A percentile compares a stretch with the other conserved stretches of the same genome.
Evolutionary conservation across 2,113 vertebrate species (phyloP).

Genomic region (Pelmatolapia mariae): DNA sequence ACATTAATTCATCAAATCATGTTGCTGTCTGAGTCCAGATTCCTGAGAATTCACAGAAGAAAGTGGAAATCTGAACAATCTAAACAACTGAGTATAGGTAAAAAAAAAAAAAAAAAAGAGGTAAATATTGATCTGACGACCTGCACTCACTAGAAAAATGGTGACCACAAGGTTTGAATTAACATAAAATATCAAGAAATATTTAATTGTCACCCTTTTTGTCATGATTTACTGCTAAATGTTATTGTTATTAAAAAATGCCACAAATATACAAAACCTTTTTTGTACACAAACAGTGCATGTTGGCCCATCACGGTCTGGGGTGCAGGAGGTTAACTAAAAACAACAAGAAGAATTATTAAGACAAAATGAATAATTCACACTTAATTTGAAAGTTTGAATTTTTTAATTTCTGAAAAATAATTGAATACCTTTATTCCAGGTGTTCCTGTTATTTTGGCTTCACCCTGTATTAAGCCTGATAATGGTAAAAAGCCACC

Average conservation of each 20-base stretch:
- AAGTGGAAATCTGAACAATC: background rate
- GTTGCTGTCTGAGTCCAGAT: background rate
- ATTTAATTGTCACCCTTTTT: background rate
- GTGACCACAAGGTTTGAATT: background rate
- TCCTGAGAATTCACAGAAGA: background rate
- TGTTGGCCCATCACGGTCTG: background rate
- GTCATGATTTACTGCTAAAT: background rate
- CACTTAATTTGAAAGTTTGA: background rate
- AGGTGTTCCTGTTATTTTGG: background rate
- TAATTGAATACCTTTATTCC: background rate
- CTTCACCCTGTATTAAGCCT: background rate
- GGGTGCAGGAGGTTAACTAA: background rate
- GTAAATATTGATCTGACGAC: background rate
- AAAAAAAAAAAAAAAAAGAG: background rate
- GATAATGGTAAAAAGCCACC: background rate
- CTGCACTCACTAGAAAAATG: background rate
- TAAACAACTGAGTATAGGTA: background rate
- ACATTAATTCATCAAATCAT: background rate
- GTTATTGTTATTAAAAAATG: background rate
- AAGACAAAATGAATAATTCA: background rate
- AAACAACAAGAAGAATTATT: background rate
- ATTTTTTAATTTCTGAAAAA: background rate
- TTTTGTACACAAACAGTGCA: background rate
- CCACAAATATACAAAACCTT: background rate
- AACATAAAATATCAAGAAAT: background rate